Conservation (phyloP, 2,113 vertebrate genomes). For the Salvator merianae region DNA sequence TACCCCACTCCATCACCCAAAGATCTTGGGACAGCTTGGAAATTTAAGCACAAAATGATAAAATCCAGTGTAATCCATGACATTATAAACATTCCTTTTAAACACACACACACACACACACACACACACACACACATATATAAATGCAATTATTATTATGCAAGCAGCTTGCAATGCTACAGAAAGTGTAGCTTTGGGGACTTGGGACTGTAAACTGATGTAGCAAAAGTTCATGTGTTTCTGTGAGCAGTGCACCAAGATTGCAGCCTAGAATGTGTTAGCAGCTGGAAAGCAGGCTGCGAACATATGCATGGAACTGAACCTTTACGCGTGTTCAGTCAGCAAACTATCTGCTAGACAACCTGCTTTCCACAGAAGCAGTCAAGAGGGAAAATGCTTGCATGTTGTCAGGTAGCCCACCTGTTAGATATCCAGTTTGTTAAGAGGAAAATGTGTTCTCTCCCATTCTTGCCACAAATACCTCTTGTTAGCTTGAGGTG, state of each 20-base stretch:
- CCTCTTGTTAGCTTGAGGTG: not conserved
- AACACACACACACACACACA: too few species aligned
- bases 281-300: conserved; percentile 77
- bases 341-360: conserved; percentile 75
- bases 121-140: too few species aligned
- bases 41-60: too few species aligned
- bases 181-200: conserved; percentile 50
- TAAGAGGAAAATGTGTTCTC: not conserved
- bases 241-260: conserved; percentile 61
- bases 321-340: conserved; percentile 75
- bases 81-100: too few species aligned
- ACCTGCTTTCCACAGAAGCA: conserved; percentile 66
- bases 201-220: conserved; percentile 59
- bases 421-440: conserved; percentile 61
- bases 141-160: too few species aligned
- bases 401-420: conserved; percentile 75
- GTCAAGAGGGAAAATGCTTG: conserved; percentile 68
- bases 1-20: too few species aligned
- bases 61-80: too few species aligned
- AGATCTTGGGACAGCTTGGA: too few species aligned
- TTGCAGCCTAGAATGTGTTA: conserved; percentile 73
- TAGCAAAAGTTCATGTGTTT: conserved; percentile 70
- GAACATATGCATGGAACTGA: conserved; percentile 75
- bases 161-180: conserved; percentile 53
- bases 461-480: not conserved